These are phyloP conservation scores for Lasioglossum albipes DNA, from an alignment of 1,140 invertebrate genomes.

Conservation along the genomic window DNA sequence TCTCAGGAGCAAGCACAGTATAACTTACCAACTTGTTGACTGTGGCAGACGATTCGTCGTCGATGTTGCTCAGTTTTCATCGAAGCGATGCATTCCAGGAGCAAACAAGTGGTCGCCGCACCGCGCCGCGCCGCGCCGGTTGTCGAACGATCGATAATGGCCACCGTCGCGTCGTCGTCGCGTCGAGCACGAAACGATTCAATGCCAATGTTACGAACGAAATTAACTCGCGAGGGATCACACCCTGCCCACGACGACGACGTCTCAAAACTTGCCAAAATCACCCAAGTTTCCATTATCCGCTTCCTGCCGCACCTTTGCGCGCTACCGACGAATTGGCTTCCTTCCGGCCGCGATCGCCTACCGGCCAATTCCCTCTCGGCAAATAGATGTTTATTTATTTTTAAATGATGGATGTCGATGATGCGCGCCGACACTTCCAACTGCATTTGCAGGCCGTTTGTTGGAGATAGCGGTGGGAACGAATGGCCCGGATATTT, in stretches of 20 bases:
- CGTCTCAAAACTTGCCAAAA: constrained; percentile 63
- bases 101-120: not conserved
- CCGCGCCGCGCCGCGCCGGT: not conserved
- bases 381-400: constrained; percentile 48
- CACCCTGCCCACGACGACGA: not conserved
- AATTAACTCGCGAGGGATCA: constrained; percentile 58
- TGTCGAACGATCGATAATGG: constrained; percentile 56
- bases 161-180: constrained; percentile 52
- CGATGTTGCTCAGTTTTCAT: constrained; percentile 5
- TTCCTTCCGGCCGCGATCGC: constrained; percentile 43
- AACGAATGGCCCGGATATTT: not conserved
- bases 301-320: constrained; percentile 48
- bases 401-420: constrained; percentile 40
- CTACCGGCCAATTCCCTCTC: constrained; percentile 43
- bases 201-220: constrained; percentile 71
- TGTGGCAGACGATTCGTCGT: not conserved
- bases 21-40: constrained; percentile 2
- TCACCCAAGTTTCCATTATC: constrained; percentile 50
- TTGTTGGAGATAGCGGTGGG: not conserved
- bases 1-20: not conserved
- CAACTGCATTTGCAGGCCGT: not conserved
- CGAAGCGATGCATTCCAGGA: not conserved
- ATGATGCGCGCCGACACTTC: not conserved
- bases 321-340: constrained; percentile 45
- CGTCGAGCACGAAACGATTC: constrained; percentile 41